These are phyloP conservation scores for Conomelus anceps DNA, from an alignment of 2,888 invertebrate species.

Conservation along the genomic window DNA sequence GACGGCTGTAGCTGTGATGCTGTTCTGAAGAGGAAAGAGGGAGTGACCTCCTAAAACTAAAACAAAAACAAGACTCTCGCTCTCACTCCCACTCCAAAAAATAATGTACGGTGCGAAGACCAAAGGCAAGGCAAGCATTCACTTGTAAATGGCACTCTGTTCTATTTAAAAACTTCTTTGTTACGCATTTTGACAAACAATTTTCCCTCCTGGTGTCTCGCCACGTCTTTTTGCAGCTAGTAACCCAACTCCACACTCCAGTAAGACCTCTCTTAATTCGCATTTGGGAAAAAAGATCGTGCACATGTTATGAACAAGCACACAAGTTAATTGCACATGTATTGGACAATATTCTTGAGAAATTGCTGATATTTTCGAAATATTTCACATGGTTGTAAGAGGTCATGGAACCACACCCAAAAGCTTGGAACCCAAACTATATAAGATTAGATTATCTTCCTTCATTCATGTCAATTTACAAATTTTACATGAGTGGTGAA, in stretches of 20 bases:
- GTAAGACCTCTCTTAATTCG: neutral
- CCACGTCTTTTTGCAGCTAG: neutral
- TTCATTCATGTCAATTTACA: no score
- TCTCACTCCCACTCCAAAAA: neutral
- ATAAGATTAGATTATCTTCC: no score
- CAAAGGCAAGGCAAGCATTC: neutral
- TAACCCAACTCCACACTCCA: neutral
- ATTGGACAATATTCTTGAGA: no score
- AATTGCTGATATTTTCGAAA: no score
- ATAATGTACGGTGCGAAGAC: neutral
- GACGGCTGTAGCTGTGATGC: neutral
- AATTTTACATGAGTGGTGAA: no score
- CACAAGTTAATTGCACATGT: no score
- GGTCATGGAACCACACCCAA: no score
- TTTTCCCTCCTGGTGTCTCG: no score
- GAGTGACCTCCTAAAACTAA: neutral
- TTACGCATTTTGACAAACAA: neutral
- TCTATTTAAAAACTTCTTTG: neutral
- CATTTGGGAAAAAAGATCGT: no score
- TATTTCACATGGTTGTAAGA: no score
- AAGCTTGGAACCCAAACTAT: no score
- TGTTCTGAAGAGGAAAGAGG: neutral
- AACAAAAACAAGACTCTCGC: neutral
- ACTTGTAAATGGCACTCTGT: neutral
- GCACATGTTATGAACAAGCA: no score